Evolutionary conservation across 2,888 invertebrate species (phyloP).

Genomic region (Dioctria linearis): DNA sequence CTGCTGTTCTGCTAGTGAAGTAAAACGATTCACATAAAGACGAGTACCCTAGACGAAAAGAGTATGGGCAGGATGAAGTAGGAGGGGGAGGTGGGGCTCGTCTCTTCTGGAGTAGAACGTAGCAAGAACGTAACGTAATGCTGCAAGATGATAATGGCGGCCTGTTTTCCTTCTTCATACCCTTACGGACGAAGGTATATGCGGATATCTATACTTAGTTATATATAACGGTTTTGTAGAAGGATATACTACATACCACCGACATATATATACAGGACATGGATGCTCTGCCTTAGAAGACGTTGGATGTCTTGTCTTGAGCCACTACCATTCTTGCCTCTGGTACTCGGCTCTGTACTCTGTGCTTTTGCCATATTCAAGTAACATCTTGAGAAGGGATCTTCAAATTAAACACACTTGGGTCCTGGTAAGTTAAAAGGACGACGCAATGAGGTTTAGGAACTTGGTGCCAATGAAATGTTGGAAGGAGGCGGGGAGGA

Average conservation of each 20-base stretch:
- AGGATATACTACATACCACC: too few relatives aligned
- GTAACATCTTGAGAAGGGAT: constrained; percentile 54
- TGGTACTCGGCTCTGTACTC: constrained; percentile 27
- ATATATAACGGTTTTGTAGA: too few relatives aligned
- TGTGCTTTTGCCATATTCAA: constrained; percentile 45
- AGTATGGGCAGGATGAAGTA: constrained; percentile 5
- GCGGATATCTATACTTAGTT: constrained; percentile 11
- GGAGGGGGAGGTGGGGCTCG: too few relatives aligned
- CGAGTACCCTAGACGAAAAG: constrained; percentile 48
- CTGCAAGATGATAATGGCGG: constrained; percentile 50
- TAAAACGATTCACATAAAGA: constrained; percentile 52
- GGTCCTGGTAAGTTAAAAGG: constrained; percentile 50
- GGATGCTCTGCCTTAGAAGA: not conserved
- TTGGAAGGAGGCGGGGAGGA: not conserved
- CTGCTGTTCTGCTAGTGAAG: constrained; percentile 32
- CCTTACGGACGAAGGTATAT: constrained; percentile 22
- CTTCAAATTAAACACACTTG: constrained; percentile 55
- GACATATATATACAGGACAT: too few relatives aligned
- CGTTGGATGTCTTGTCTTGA: constrained; percentile 30
- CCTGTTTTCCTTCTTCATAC: constrained; percentile 35
- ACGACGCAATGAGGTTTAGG: constrained; percentile 41
- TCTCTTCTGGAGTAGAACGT: too few relatives aligned
- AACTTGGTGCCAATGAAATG: not conserved
- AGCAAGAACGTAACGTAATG: not conserved
- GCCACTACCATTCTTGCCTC: constrained; percentile 44